Evolutionary conservation across 2,113 vertebrate genomes (phyloP).

Genomic region (Coracopsis vasa): DNA sequence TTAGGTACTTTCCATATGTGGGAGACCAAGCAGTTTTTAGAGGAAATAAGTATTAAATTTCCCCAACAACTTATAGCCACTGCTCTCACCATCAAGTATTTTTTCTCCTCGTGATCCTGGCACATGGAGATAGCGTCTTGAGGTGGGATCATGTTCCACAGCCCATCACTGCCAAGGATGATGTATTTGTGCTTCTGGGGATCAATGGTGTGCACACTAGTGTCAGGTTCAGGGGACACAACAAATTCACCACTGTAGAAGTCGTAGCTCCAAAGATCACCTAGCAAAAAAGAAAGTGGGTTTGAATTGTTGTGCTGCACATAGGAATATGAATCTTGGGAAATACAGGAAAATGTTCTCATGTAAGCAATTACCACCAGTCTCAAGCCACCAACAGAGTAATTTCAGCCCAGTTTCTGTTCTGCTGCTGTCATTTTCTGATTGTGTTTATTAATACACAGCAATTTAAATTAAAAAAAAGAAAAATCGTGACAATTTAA

Average conservation of each 20-base stretch:
- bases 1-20: rapidly evolving
- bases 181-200: conserved; percentile 91
- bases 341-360: rapidly evolving
- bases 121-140: conserved; percentile 95
- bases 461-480: not conserved
- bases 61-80: not conserved
- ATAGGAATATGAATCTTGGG: not conserved
- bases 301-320: not conserved
- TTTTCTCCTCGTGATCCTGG: conserved; percentile 90
- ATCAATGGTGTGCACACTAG: conserved; percentile 91
- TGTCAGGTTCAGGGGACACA: conserved; percentile 96
- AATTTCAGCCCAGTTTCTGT: not conserved
- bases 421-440: not conserved
- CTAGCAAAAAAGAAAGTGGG: conserved; percentile 54
- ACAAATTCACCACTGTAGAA: conserved; percentile 98
- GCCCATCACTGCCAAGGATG: conserved; percentile 94
- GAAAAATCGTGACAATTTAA: not conserved
- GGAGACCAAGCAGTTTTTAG: not conserved
- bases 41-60: not conserved
- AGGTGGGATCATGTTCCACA: conserved; percentile 98
- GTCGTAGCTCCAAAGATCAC: conserved; percentile 98
- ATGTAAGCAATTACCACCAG: not conserved
- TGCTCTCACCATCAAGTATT: conserved; percentile 72
- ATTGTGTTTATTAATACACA: not conserved
- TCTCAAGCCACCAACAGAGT: not conserved